phyloP scores from a whole-genome alignment of 2,797 vertebrate species.

The Galaxias olidus region DNA sequence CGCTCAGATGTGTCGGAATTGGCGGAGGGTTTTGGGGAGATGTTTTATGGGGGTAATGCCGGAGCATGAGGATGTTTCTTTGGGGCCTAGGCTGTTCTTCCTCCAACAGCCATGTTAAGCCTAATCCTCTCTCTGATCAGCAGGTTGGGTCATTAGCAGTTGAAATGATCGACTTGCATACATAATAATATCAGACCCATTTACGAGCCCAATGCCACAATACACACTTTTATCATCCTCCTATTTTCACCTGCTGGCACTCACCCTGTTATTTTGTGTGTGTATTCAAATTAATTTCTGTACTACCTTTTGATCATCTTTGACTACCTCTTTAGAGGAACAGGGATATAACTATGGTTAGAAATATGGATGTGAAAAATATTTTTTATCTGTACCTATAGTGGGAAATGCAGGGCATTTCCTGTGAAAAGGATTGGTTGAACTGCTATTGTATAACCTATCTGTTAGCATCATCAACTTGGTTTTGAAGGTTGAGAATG shows the following conservation, averaged over 20 bases:
- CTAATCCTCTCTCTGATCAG: slow-evolving; percentile 52
- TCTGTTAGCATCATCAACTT: no score
- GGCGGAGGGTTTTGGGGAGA: slow-evolving; percentile 41
- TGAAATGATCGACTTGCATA: slow-evolving; percentile 18
- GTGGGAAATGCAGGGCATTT: no score
- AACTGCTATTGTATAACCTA: no score
- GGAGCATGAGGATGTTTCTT: slow-evolving; percentile 45
- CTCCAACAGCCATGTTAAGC: slow-evolving; percentile 22
- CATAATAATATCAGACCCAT: slow-evolving; percentile 3
- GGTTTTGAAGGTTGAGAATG: no score
- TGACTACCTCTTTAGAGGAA: no score
- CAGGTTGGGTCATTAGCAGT: slow-evolving; percentile 22
- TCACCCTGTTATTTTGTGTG: background rate
- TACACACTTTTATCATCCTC: background rate
- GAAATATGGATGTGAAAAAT: no score
- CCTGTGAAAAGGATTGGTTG: no score
- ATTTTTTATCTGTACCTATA: no score
- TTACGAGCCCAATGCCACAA: background rate
- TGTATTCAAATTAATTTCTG: no score
- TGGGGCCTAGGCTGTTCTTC: slow-evolving; percentile 36
- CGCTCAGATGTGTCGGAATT: slow-evolving; percentile 62
- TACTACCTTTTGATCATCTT: no score
- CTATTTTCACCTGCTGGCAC: background rate
- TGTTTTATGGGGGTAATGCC: slow-evolving; percentile 48
- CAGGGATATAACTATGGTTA: no score